Conservation (phyloP, 1,140 invertebrate species). For the Drosophila sturtevanti region DNA sequence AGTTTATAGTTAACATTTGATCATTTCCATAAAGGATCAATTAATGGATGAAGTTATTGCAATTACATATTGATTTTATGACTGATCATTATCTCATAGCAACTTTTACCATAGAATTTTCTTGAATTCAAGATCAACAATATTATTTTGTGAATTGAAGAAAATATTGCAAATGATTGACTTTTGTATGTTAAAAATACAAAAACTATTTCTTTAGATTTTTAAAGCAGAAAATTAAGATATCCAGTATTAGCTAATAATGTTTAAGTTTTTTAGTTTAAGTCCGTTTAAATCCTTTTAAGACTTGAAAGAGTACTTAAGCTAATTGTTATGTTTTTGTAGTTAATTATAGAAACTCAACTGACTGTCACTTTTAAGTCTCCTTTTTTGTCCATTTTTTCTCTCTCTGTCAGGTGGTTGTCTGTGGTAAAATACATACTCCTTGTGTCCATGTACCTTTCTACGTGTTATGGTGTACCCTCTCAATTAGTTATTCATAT, state of each 20-base stretch:
- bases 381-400: not conserved
- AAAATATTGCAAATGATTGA: no score
- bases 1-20: not conserved
- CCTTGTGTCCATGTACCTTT: slow-evolving; percentile 2
- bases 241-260: no score
- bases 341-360: not conserved
- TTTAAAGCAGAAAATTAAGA: no score
- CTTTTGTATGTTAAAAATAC: no score
- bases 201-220: no score
- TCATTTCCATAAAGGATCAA: not conserved
- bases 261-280: no score
- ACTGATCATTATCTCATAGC: no score
- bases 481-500: slow-evolving; percentile 77
- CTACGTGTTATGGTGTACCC: slow-evolving; percentile 55
- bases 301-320: not conserved
- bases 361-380: not conserved
- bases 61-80: not conserved
- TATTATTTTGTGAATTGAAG: no score
- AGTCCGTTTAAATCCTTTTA: no score
- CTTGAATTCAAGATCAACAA: no score
- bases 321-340: not conserved
- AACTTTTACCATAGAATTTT: no score
- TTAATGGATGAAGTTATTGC: not conserved
- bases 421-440: slow-evolving; percentile 18
- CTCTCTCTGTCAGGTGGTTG: slow-evolving; percentile 21